Conservation (phyloP, 2,113 vertebrate genomes). For the Rhynchomys soricoides region DNA sequence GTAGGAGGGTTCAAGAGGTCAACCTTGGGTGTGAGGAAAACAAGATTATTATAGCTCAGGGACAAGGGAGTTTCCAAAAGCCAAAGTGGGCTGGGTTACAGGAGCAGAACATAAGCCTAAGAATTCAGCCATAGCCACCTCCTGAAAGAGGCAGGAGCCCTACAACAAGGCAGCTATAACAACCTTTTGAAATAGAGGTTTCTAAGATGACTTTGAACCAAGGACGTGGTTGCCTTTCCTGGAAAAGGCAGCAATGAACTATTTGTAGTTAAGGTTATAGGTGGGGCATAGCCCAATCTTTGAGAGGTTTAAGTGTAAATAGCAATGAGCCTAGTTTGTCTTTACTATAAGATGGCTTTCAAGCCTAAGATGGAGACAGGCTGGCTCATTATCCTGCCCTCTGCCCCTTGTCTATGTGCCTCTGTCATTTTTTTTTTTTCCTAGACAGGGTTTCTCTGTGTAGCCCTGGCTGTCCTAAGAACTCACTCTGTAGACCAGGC, state of each 20-base stretch:
- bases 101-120: neutral
- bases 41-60: neutral
- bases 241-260: neutral
- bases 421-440: too few species aligned
- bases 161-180: neutral
- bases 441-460: too few species aligned
- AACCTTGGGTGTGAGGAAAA: neutral
- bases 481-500: too few species aligned
- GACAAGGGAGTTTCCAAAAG: neutral
- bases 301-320: neutral
- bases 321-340: neutral
- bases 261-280: neutral
- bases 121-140: neutral
- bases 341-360: neutral
- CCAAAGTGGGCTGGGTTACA: neutral
- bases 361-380: neutral
- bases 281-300: neutral
- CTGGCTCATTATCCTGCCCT: neutral
- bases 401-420: neutral
- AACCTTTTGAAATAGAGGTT: neutral
- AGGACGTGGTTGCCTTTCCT: neutral
- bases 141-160: neutral
- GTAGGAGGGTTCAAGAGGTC: neutral
- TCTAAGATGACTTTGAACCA: neutral
- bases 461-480: too few species aligned